Percentiles rank a stretch among this genome's conserved stretches.
Evolutionary conservation across 37 sponge, comb jelly and placozoan genomes (phyloP).

Genomic region (Amphimedon queenslandica): DNA sequence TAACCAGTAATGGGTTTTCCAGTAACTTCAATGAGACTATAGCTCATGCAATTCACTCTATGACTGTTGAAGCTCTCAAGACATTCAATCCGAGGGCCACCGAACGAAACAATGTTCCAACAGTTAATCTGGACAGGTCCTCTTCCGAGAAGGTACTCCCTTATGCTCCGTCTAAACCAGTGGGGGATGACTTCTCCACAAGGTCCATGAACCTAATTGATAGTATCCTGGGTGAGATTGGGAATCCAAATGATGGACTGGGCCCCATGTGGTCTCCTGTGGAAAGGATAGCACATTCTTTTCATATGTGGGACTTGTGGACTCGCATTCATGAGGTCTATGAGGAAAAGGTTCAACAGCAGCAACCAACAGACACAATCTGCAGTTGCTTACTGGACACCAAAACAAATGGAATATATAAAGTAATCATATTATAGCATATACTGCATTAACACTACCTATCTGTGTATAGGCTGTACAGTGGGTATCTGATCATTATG

Average conservation of each 20-base stretch:
- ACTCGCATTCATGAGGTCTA: slow-evolving; percentile 31
- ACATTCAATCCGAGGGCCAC: slow-evolving; percentile 59
- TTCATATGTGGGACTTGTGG: slow-evolving; percentile 80
- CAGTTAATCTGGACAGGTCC: slow-evolving; percentile 64
- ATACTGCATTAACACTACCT: background rate
- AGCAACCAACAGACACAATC: slow-evolving; percentile 42
- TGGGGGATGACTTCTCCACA: slow-evolving; percentile 44
- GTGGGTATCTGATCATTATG: slow-evolving; percentile 74
- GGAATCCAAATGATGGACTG: slow-evolving; percentile 62
- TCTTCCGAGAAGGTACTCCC: slow-evolving; percentile 50
- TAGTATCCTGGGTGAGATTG: slow-evolving; percentile 58
- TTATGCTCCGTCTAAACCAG: slow-evolving; percentile 52
- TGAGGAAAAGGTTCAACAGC: background rate
- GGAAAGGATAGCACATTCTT: slow-evolving; percentile 69
- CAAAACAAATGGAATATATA: slow-evolving; percentile 50
- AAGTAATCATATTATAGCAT: background rate
- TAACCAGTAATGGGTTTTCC: slow-evolving; percentile 33
- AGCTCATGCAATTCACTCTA: slow-evolving; percentile 73
- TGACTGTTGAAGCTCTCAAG: slow-evolving; percentile 72
- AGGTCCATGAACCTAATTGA: slow-evolving; percentile 65
- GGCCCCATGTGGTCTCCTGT: slow-evolving; percentile 71
- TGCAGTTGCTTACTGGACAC: slow-evolving; percentile 63
- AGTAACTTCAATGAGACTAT: slow-evolving; percentile 76
- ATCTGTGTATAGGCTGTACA: slow-evolving; percentile 34
- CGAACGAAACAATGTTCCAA: slow-evolving; percentile 51